Evolutionary conservation across 2,888 invertebrate genomes (phyloP).

Genomic region (Parelbella ahira): DNA sequence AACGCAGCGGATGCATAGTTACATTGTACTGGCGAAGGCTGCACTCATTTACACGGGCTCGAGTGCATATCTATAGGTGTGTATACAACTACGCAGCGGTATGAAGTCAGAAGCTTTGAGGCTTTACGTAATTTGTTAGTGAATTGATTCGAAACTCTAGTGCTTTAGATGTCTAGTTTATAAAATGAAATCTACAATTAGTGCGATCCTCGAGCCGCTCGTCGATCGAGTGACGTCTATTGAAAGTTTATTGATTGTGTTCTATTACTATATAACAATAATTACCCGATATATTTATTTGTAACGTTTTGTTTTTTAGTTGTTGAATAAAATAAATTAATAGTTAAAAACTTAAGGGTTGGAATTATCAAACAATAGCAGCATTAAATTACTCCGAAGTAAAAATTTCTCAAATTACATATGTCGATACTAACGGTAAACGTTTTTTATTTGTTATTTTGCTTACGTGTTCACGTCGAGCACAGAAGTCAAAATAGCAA

Average conservation of each 20-base stretch:
- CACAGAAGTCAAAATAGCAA: too few species aligned
- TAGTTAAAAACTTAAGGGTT: too few species aligned
- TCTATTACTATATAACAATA: too few species aligned
- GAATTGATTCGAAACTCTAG: slow-evolving; percentile 58
- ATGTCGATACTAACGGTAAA: too few species aligned
- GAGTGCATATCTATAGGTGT: slow-evolving; percentile 20
- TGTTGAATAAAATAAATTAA: too few species aligned
- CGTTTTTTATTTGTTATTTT: too few species aligned
- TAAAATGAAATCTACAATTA: slow-evolving; percentile 43
- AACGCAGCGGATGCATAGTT: slow-evolving; percentile 40
- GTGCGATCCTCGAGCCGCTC: slow-evolving; percentile 19
- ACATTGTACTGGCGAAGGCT: slow-evolving; percentile 67
- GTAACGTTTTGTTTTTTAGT: too few species aligned
- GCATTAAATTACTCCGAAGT: too few species aligned
- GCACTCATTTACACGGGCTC: slow-evolving; percentile 57
- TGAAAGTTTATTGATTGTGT: slow-evolving; percentile 10
- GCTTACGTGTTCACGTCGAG: too few species aligned
- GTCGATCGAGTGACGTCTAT: slow-evolving; percentile 17
- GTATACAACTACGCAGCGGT: slow-evolving; percentile 34
- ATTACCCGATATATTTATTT: too few species aligned
- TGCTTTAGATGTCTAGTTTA: slow-evolving; percentile 42
- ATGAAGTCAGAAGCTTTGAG: slow-evolving; percentile 57
- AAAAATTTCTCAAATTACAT: too few species aligned
- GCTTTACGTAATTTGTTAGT: slow-evolving; percentile 70
- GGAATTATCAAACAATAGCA: too few species aligned